Evolutionary conservation across 2,113 vertebrate genomes (phyloP).

Genomic region (Pterophyllum scalare): DNA sequence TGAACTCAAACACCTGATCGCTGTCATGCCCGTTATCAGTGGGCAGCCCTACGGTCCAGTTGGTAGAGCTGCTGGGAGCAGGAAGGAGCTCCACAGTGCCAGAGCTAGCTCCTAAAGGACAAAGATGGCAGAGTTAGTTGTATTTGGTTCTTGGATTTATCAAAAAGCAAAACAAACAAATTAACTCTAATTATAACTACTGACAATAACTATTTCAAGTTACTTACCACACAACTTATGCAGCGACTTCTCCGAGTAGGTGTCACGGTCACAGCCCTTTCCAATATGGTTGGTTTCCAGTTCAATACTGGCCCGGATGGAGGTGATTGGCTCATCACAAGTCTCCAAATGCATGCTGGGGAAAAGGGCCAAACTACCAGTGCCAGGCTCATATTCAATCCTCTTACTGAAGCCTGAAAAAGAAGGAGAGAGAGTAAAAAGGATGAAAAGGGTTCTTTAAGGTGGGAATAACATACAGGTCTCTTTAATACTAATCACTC

Average conservation of each 20-base stretch:
- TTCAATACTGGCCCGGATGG: constrained; percentile 86
- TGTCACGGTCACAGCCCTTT: constrained; percentile 98
- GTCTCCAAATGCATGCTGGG: constrained; percentile 93
- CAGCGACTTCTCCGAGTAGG: constrained; percentile 97
- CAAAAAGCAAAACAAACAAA: too few relatives aligned
- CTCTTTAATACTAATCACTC: constrained; percentile 28
- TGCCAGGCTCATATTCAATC: constrained; percentile 96
- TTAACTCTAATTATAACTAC: not conserved
- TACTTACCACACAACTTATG: constrained; percentile 94
- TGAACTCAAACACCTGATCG: constrained; percentile 98
- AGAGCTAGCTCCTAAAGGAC: constrained; percentile 84
- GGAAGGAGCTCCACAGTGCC: constrained; percentile 93
- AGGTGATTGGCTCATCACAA: constrained; percentile 90
- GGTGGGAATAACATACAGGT: constrained; percentile 1
- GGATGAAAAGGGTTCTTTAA: constrained; percentile 24
- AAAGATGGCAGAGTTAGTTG: not conserved
- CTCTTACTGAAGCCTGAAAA: constrained; percentile 91
- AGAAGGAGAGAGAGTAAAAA: not conserved
- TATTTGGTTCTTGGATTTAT: not conserved
- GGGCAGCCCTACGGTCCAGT: constrained; percentile 93
- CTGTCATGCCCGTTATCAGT: constrained; percentile 97
- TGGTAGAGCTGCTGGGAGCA: constrained; percentile 86
- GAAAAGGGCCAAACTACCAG: constrained; percentile 91
- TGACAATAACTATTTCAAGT: not conserved
- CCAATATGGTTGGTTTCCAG: constrained; percentile 97